phyloP scores from a whole-genome alignment of 2,888 invertebrate species.

The Mimachlamys varia region DNA sequence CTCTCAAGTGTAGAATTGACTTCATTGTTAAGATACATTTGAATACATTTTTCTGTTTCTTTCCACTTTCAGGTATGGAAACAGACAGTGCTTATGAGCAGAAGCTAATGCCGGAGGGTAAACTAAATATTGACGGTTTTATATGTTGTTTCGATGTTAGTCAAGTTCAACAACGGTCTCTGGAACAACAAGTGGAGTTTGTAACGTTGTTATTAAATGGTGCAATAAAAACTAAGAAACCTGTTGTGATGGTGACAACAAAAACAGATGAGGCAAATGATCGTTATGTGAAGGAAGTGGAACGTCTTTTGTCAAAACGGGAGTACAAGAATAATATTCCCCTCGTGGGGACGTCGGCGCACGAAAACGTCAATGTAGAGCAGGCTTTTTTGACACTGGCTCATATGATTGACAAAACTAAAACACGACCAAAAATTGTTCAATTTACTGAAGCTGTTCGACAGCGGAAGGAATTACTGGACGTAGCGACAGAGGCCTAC shows the following conservation, averaged over 20 bases:
- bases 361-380: conserved; percentile 97
- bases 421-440: conserved; percentile 84
- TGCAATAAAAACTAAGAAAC: conserved; percentile 96
- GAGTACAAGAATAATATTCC: conserved; percentile 90
- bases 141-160: conserved; percentile 98
- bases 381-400: conserved; percentile 92
- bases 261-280: conserved; percentile 97
- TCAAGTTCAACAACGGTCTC: conserved; percentile 93
- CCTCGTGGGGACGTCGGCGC: conserved; percentile 96
- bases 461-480: conserved; percentile 92
- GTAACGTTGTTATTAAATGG: conserved; percentile 90
- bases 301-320: conserved; percentile 92
- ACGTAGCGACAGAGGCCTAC: conserved; percentile 95
- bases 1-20: neutral
- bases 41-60: neutral
- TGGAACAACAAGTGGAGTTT: conserved; percentile 91
- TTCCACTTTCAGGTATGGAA: conserved; percentile 88
- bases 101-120: conserved; percentile 91
- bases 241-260: conserved; percentile 95
- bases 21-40: neutral
- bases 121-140: conserved; percentile 96
- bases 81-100: conserved; percentile 97
- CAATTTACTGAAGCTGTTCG: conserved; percentile 93
- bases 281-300: conserved; percentile 88
- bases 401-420: conserved; percentile 95